Evolutionary conservation across 2,888 invertebrate genomes (phyloP).

Genomic region (Andrena dorsata): DNA sequence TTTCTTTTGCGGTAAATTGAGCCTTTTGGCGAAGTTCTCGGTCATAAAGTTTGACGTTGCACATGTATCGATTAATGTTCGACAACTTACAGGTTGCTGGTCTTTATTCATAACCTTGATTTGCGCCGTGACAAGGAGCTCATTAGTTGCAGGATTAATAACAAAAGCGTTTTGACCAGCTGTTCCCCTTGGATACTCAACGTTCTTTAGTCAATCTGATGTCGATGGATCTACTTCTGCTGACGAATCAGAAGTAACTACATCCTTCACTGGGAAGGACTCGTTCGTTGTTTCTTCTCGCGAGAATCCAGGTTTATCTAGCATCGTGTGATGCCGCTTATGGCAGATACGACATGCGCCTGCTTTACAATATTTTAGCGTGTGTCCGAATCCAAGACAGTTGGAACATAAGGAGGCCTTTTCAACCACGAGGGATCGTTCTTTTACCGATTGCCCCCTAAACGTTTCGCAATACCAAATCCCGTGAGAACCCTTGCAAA

Average conservation of each 20-base stretch:
- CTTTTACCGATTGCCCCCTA: neutral
- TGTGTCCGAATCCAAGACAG: neutral
- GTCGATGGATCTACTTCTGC: neutral
- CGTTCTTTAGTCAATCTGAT: neutral
- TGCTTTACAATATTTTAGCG: neutral
- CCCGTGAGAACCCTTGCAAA: neutral
- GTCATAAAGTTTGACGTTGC: slow-evolving; percentile 23
- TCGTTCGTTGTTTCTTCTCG: neutral
- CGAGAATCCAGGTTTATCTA: neutral
- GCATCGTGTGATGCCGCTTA: neutral
- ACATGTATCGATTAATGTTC: slow-evolving; percentile 5
- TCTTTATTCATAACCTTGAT: neutral
- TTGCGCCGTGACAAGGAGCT: neutral
- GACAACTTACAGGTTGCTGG: neutral
- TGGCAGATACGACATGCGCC: neutral
- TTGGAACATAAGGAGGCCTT: neutral
- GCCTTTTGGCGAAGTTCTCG: neutral
- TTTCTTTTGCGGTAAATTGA: neutral
- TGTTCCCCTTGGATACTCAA: neutral
- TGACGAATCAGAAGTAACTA: too few species aligned
- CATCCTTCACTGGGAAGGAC: too few species aligned
- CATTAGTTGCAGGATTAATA: neutral
- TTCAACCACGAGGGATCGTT: neutral
- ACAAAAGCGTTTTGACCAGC: neutral
- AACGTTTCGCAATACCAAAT: neutral